Percentiles rank a stretch among this genome's conserved stretches.
Evolutionary conservation across 2,888 invertebrate genomes (phyloP).

Genomic region (Eupithecia subumbrata): DNA sequence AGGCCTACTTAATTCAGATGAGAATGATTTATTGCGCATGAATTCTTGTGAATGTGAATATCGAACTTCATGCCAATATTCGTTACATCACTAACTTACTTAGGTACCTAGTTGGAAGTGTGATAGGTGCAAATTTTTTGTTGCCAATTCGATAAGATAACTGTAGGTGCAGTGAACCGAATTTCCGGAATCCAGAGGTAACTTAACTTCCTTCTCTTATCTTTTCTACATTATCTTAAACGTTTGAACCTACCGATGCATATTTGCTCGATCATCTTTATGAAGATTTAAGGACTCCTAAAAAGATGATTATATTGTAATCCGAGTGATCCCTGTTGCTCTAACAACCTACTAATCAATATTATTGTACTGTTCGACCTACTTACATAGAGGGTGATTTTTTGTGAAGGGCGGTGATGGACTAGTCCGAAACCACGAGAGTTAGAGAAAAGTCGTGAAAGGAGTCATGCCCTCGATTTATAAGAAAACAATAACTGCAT

Average conservation of each 20-base stretch:
- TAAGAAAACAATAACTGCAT: too few relatives aligned
- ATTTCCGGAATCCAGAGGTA: neutral
- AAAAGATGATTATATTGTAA: neutral
- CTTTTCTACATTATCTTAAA: neutral
- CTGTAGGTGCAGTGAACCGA: neutral
- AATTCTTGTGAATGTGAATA: neutral
- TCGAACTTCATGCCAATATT: neutral
- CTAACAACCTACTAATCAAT: too few relatives aligned
- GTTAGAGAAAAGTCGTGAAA: too few relatives aligned
- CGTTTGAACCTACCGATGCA: neutral
- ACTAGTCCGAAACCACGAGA: too few relatives aligned
- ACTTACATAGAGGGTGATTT: too few relatives aligned
- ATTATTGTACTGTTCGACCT: too few relatives aligned
- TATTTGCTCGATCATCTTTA: neutral
- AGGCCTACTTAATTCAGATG: too few relatives aligned
- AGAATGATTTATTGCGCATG: too few relatives aligned
- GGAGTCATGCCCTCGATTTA: too few relatives aligned
- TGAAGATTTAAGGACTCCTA: neutral
- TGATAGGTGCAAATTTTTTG: slow-evolving; percentile 3
- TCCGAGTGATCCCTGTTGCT: too few relatives aligned
- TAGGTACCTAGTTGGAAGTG: neutral
- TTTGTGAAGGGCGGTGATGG: too few relatives aligned
- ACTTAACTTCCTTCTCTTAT: neutral
- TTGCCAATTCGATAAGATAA: slow-evolving; percentile 16
- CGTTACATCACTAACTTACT: neutral